Percentiles rank a stretch among this genome's conserved stretches.
Evolutionary conservation across 2,797 vertebrate species (phyloP).

Genomic region (Neosilurus hyrtlii): DNA sequence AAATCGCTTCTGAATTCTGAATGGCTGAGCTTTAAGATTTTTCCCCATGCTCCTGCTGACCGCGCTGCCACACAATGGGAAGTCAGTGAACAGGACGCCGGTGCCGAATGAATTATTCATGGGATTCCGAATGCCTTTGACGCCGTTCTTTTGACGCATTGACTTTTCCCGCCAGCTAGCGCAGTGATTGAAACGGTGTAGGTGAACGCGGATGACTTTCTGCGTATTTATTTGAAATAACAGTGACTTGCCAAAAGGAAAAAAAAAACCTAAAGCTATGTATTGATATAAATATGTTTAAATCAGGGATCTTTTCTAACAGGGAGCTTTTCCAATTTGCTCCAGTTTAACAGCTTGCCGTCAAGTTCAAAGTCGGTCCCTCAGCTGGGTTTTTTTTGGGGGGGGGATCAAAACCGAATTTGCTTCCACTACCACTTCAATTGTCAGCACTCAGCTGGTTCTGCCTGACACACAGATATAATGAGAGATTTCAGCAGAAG

Average conservation of each 20-base stretch:
- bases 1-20: conserved; percentile 6
- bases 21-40: conserved; percentile 23
- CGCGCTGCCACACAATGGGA: conserved; percentile 28
- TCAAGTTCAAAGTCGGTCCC: background rate
- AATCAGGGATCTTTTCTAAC: background rate
- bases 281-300: background rate
- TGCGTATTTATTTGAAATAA: background rate
- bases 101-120: conserved; percentile 40
- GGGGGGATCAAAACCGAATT: conserved; percentile 18
- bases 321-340: background rate
- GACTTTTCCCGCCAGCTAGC: conserved; percentile 32
- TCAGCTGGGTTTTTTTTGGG: background rate
- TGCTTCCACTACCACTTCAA: conserved; percentile 30
- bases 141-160: conserved; percentile 14
- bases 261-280: background rate
- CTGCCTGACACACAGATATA: conserved; percentile 31
- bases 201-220: conserved; percentile 33
- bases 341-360: background rate
- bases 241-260: background rate
- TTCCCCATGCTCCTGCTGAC: conserved; percentile 28
- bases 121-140: conserved; percentile 35
- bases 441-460: conserved; percentile 40
- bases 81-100: conserved; percentile 30
- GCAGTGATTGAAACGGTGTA: conserved; percentile 28
- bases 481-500: conserved; percentile 33